These are phyloP conservation scores for Regulus satrapa DNA, from an alignment of 2,113 vertebrate genomes.

Conservation along the genomic window DNA sequence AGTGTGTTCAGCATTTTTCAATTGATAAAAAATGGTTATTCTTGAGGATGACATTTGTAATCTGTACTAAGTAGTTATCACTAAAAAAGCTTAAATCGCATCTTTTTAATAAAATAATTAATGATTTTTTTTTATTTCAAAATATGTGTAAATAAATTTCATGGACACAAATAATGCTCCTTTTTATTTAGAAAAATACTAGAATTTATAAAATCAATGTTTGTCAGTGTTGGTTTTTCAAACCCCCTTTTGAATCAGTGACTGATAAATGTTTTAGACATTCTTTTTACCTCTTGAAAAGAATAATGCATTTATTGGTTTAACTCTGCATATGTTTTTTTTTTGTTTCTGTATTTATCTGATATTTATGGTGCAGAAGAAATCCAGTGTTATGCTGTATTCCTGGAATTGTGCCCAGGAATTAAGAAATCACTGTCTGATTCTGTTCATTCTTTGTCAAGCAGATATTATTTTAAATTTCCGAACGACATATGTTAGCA, in stretches of 20 bases:
- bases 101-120: neutral
- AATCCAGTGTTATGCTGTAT: neutral
- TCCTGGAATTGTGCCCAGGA: neutral
- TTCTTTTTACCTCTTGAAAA: neutral
- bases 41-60: neutral
- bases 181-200: neutral
- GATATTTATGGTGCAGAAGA: neutral
- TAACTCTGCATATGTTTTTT: neutral
- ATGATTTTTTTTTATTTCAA: neutral
- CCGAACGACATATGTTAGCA: slow-evolving; percentile 96
- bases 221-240: neutral
- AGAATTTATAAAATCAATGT: neutral
- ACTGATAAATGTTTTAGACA: neutral
- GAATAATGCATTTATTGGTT: neutral
- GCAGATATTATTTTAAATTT: slow-evolving; percentile 98
- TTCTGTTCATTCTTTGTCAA: slow-evolving; percentile 49
- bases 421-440: neutral
- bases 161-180: neutral
- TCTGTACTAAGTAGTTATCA: neutral
- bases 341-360: neutral
- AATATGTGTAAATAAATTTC: neutral
- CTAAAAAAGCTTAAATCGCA: neutral
- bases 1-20: neutral
- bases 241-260: neutral
- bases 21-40: neutral